Evolutionary conservation across 2,888 invertebrate genomes (phyloP), one percentile per base, ranked within the genome.

Genomic region (Cantharis nigra): DNA sequence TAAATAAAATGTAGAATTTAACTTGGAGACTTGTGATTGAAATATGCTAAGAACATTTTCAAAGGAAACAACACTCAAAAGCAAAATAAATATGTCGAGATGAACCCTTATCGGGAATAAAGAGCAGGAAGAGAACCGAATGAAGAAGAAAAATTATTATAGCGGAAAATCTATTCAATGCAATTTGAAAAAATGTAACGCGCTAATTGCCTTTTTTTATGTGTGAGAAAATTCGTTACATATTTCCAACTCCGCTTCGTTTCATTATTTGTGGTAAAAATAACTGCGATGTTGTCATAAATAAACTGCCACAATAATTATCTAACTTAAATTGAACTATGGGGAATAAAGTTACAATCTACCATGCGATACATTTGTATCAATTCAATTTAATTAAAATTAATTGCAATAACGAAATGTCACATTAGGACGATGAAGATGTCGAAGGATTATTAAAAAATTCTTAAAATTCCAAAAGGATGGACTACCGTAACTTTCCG

Each of bases 331-430:
- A 73, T 74, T 74, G 74, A 70, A 64, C 74, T 28, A 74, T 70
- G 64, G 62, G 26, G 63, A 63, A 63, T 70, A 63, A 63, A 74
- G 63, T 63, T 33, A 33, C 33, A 13, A 30, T 11, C 28, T 69
- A 63, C 69, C 30, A 69, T n/a, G 70, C 70, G 64, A 74, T 74
- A 74, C 63, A 70, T 74, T 74, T 69, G 74, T 74, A 69, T 70
- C 62, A 74, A 69, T 70, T 70, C 70, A 74, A 74, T 69, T 63
- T 74, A 74, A 70, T 67, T 67, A 67, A 67, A 67, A 26, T 23
- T 67, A 11, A 67, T 11, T 67, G 18, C 26, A 67, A 67, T 67
- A 23, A 49, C n/a, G n/a, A 49, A 49, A 49, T n/a, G 49, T 49
- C 49, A 49, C 49, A 49, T 49, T 49, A n/a, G 49, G 49, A 49